These are phyloP conservation scores for Chalcis sispes DNA, from an alignment of 2,888 invertebrate species.

Conservation along the genomic window DNA sequence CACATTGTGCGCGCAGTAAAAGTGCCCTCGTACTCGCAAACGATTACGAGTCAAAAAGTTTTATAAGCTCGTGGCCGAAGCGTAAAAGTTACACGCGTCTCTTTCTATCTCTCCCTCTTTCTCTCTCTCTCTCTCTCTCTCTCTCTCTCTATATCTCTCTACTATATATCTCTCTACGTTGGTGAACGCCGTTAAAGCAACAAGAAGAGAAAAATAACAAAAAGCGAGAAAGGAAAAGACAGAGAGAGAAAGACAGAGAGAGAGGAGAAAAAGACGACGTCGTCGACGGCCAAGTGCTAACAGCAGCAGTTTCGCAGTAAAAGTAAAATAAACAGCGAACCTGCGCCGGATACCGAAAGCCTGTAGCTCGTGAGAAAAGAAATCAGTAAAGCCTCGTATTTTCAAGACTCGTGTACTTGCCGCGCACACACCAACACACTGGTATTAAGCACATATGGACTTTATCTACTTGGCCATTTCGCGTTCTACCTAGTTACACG, in stretches of 20 bases:
- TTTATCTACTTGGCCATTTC: neutral
- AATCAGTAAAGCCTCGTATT: conserved; percentile 20
- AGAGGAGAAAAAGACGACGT: too few relatives aligned
- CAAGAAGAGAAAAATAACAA: too few relatives aligned
- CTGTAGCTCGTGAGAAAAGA: neutral
- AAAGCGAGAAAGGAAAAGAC: neutral
- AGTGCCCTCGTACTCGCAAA: neutral
- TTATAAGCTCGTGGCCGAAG: neutral
- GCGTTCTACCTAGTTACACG: neutral
- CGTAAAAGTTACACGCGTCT: conserved; percentile 12
- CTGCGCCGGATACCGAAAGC: neutral
- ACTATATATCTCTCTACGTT: too few relatives aligned
- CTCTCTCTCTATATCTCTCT: too few relatives aligned
- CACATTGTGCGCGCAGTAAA: neutral
- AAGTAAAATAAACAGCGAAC: conserved; percentile 12
- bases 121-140: too few relatives aligned
- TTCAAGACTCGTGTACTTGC: conserved; percentile 2
- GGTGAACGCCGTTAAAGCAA: neutral
- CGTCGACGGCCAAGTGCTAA: conserved; percentile 1
- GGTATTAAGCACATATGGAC: neutral
- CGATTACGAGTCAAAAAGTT: conserved; percentile 31
- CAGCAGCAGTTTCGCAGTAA: neutral
- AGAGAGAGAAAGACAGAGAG: too few relatives aligned
- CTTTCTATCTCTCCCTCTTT: too few relatives aligned
- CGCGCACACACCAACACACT: neutral